These are phyloP conservation scores for Tupaia chinensis DNA, from an alignment of 2,113 vertebrate species.

Conservation along the genomic window DNA sequence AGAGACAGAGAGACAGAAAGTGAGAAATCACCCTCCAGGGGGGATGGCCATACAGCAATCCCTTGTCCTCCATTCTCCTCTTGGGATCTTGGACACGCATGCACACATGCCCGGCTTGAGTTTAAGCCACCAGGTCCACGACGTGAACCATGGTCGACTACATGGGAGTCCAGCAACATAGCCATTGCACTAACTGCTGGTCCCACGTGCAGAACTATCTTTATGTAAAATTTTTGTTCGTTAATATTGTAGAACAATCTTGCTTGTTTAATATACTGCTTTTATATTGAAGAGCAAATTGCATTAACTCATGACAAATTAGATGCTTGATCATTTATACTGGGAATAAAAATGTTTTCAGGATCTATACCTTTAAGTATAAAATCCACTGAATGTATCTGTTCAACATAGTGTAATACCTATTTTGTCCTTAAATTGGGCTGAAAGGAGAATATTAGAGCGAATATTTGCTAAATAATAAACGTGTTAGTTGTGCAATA, in stretches of 20 bases:
- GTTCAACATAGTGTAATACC: not conserved
- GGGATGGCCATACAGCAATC: no score
- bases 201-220: not conserved
- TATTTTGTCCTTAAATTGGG: not conserved
- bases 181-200: no score
- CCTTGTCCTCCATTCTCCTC: no score
- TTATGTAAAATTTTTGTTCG: not conserved
- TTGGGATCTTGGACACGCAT: no score
- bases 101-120: no score
- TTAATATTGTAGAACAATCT: slow-evolving; percentile 31
- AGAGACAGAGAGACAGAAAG: no score
- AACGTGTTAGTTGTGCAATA: not conserved
- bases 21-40: no score
- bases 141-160: no score
- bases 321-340: slow-evolving; percentile 1
- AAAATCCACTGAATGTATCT: not conserved
- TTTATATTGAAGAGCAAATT: not conserved
- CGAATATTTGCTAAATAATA: slow-evolving; percentile 45
- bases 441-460: slow-evolving; percentile 27
- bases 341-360: slow-evolving; percentile 47
- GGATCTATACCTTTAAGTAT: not conserved
- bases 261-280: not conserved
- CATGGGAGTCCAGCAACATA: no score
- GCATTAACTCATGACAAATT: slow-evolving; percentile 29
- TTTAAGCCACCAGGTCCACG: no score